Conservation (phyloP, 2,113 vertebrate genomes). For the Thryonomys swinderianus region DNA sequence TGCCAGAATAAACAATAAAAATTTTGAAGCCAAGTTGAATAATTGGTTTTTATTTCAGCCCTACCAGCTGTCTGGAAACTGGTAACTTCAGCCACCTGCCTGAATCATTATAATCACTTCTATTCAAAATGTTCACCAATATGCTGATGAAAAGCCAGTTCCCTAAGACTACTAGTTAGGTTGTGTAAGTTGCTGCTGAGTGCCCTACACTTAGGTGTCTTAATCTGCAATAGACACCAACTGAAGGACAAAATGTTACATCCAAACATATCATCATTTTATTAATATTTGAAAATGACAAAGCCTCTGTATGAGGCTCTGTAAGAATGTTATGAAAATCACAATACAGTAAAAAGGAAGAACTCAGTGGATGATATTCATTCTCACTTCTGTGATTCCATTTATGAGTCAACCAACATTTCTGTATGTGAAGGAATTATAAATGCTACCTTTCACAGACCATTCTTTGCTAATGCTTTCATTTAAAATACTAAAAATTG, state of each 20-base stretch:
- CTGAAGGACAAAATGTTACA: constrained; percentile 4
- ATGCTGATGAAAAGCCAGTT: constrained; percentile 15
- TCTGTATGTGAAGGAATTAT: neutral
- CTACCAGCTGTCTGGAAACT: constrained; percentile 81
- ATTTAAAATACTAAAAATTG: neutral
- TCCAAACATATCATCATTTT: neutral
- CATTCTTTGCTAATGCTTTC: neutral
- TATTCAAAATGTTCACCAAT: constrained; percentile 48
- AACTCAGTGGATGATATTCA: neutral
- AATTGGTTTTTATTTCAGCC: constrained; percentile 72
- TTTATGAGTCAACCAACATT: neutral
- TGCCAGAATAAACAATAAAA: constrained; percentile 81
- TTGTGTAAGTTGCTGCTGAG: constrained; percentile 42
- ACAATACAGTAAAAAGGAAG: neutral
- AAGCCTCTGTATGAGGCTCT: neutral
- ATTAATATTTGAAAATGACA: neutral
- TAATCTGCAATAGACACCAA: neutral
- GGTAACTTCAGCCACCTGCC: constrained; percentile 75
- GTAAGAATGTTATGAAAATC: neutral
- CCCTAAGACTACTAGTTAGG: constrained; percentile 42
- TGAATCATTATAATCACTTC: constrained; percentile 66
- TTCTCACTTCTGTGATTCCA: neutral
- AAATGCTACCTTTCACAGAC: neutral
- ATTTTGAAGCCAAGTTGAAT: constrained; percentile 76
- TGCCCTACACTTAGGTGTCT: neutral